A percentile compares a stretch with the other conserved stretches of the same genome.
These are phyloP conservation scores for Coptodon rendalli DNA, from an alignment of 2,113 vertebrate species.

Conservation along the genomic window DNA sequence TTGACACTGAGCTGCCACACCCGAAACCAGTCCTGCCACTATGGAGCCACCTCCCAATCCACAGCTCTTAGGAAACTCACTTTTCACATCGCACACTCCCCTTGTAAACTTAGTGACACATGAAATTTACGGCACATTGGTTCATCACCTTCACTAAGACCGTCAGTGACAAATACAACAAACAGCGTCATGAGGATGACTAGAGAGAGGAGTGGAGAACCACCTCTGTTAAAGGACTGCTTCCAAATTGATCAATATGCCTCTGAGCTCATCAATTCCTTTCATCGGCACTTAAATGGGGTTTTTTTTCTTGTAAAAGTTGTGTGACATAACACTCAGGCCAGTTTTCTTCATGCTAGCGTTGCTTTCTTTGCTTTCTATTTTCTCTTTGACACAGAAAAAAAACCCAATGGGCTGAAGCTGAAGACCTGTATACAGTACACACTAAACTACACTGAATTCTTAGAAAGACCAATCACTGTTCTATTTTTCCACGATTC, in stretches of 20 bases:
- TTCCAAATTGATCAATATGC: neutral
- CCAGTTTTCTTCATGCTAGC: neutral
- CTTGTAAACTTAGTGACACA: neutral
- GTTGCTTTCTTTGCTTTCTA: neutral
- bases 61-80: conserved; percentile 8
- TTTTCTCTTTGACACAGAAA: neutral
- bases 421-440: neutral
- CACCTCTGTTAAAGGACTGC: neutral
- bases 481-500: neutral
- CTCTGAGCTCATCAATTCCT: neutral
- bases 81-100: neutral
- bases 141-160: neutral
- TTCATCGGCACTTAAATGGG: neutral
- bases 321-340: neutral
- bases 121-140: neutral
- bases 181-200: neutral
- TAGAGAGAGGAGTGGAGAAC: neutral
- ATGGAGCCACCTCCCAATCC: conserved; percentile 28
- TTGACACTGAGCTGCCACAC: conserved; percentile 48
- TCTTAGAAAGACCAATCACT: neutral
- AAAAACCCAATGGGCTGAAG: fast-evolving
- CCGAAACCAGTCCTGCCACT: conserved; percentile 61
- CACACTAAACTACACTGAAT: neutral
- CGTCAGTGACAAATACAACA: neutral
- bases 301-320: neutral